phyloP scores from a whole-genome alignment of 2,888 invertebrate genomes.

The Clostera curtula region DNA sequence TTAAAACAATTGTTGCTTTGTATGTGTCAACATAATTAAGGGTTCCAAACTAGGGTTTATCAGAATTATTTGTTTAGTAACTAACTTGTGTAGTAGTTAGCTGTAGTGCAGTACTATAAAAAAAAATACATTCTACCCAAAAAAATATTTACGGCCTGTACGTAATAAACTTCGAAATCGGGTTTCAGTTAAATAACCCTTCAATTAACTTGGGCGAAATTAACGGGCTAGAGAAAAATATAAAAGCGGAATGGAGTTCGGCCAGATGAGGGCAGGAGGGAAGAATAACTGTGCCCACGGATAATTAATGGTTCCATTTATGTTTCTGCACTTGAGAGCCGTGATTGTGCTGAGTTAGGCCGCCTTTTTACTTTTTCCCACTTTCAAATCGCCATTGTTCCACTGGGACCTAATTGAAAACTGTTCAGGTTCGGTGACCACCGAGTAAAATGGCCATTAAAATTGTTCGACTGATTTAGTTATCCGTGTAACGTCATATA shows the following conservation, averaged over 20 bases:
- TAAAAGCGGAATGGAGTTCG: slow-evolving; percentile 37
- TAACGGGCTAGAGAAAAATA: slow-evolving; percentile 56
- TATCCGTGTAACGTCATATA: too few relatives aligned
- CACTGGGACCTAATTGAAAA: slow-evolving; percentile 51
- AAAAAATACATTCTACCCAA: slow-evolving; percentile 38
- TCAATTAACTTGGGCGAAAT: slow-evolving; percentile 64
- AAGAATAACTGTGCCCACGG: slow-evolving; percentile 65
- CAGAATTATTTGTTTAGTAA: too few relatives aligned
- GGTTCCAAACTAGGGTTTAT: too few relatives aligned
- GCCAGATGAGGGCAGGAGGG: slow-evolving; percentile 35
- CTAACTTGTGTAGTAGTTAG: too few relatives aligned
- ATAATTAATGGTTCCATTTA: slow-evolving; percentile 75
- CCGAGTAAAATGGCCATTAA: slow-evolving; percentile 5
- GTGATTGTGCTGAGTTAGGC: slow-evolving; percentile 65
- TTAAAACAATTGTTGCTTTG: too few relatives aligned
- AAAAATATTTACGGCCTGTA: slow-evolving; percentile 52
- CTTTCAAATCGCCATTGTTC: slow-evolving; percentile 65
- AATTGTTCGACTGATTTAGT: not conserved
- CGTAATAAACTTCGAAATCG: too few relatives aligned
- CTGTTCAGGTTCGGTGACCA: slow-evolving; percentile 44
- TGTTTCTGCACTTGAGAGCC: slow-evolving; percentile 71
- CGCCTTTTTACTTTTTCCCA: slow-evolving; percentile 51
- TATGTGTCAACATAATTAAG: too few relatives aligned
- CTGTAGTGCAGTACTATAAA: slow-evolving; percentile 33
- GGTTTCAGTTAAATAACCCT: slow-evolving; percentile 46